A percentile compares a stretch with the other conserved stretches of the same genome.
Conservation (phyloP, 2,888 invertebrate species). For the Apoda limacodes region DNA sequence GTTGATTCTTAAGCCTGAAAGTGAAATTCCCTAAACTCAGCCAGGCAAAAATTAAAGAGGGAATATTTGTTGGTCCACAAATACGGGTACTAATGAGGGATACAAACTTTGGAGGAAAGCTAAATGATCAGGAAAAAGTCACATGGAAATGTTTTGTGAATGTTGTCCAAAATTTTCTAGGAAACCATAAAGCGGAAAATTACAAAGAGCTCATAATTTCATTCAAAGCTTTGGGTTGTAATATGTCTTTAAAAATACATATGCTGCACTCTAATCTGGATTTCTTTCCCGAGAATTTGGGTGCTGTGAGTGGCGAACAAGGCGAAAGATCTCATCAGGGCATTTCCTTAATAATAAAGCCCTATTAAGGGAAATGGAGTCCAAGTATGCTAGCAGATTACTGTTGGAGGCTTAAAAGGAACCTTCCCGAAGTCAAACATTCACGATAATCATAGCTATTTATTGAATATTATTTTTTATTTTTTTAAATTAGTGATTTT, state of each 20-base stretch:
- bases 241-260: slow-evolving; percentile 32
- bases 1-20: too few relatives aligned
- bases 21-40: slow-evolving; percentile 1
- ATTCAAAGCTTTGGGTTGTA: slow-evolving; percentile 3
- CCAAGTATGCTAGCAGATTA: too few relatives aligned
- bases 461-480: too few relatives aligned
- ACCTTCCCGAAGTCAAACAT: too few relatives aligned
- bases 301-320: slow-evolving; percentile 30
- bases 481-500: too few relatives aligned
- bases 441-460: too few relatives aligned
- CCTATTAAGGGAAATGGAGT: too few relatives aligned
- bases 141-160: neutral
- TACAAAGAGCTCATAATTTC: too few relatives aligned
- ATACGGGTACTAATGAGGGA: slow-evolving; percentile 1
- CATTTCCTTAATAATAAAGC: too few relatives aligned
- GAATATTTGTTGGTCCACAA: slow-evolving; percentile 7
- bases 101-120: neutral
- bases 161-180: neutral
- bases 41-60: slow-evolving; percentile 4
- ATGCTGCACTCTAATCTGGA: slow-evolving; percentile 29
- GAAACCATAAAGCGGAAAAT: neutral
- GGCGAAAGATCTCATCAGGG: slow-evolving; percentile 36
- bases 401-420: too few relatives aligned
- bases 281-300: slow-evolving; percentile 32
- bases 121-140: neutral